These are phyloP conservation scores for Cyrtodaria siliqua DNA, from an alignment of 2,888 invertebrate species.

Conservation along the genomic window DNA sequence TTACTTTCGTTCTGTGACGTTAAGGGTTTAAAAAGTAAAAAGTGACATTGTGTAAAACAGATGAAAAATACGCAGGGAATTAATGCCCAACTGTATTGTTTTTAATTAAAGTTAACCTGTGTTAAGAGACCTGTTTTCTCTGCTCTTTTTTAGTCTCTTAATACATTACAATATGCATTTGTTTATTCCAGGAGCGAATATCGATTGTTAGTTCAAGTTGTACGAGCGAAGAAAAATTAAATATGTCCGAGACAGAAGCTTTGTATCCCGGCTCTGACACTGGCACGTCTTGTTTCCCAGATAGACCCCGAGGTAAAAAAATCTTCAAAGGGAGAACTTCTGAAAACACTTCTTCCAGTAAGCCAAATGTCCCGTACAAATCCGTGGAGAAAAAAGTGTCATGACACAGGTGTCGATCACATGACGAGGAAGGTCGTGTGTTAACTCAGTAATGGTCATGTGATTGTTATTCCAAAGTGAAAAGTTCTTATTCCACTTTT, in stretches of 20 bases:
- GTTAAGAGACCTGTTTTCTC: too few species aligned
- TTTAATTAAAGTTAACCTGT: too few species aligned
- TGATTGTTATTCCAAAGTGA: too few species aligned
- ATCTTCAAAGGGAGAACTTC: slow-evolving; percentile 68
- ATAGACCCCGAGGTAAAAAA: slow-evolving; percentile 62
- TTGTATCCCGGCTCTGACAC: slow-evolving; percentile 64
- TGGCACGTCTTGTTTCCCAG: slow-evolving; percentile 56
- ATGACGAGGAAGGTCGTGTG: neutral
- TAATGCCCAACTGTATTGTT: too few species aligned
- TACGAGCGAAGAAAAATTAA: slow-evolving; percentile 76
- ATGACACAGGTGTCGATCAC: neutral
- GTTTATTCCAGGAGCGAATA: slow-evolving; percentile 71
- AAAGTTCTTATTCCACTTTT: too few species aligned
- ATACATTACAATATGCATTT: too few species aligned
- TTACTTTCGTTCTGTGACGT: too few species aligned
- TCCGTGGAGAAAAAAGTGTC: slow-evolving; percentile 64
- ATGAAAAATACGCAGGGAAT: too few species aligned
- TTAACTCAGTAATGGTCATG: neutral
- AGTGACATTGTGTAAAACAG: too few species aligned
- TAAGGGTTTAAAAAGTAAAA: too few species aligned
- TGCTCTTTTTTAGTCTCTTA: too few species aligned
- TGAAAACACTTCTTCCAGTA: slow-evolving; percentile 49
- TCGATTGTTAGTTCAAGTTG: slow-evolving; percentile 68
- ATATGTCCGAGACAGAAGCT: slow-evolving; percentile 80
- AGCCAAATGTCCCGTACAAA: slow-evolving; percentile 69